Base-by-base conservation (phyloP, 2,797 vertebrate genomes). In the Oceanodroma leucorhoa region DNA sequence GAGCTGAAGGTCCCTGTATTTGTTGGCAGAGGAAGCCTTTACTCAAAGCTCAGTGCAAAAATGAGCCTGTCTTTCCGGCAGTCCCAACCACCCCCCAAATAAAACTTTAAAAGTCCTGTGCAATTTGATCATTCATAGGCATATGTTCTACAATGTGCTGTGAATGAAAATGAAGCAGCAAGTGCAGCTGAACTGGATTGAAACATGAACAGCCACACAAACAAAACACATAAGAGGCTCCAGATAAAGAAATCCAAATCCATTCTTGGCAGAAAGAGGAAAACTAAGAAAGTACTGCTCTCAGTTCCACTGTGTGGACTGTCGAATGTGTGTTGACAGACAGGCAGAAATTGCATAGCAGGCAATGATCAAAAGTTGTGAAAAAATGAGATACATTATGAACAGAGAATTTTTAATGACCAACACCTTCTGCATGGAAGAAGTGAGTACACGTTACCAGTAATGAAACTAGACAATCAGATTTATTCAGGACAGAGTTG, bases 391-490 rank as follows among this genome's bases (percentile, higher is more conserved):
- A 7, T 24, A 23, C 0, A 9, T 45, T 66, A 11, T 10, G 10
- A 73, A 43, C 14, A 12, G 24, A 51, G 11, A 40, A 22, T 76
- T 71, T 76, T 46, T 21, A 71, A 14, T n/a, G 15, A 24, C 13
- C 14, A 30, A 5, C 11, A 40, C 9, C 1, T 0, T 34, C 22
- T 29, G 1, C 34, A 29, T 3, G 20, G 12, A 79, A 50, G 9
- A 64, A 43, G 5, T 15, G 14, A 78, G 40, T 34, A 46, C 0
- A 0, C 1, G 1, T 43, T 78, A 55, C 8, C 8, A n/a, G 27
- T 36, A 22, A 46, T 7, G 3, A 7, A 83, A 29, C 20, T 11
- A 32, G 29, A 32, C 11, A 41, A 62, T 26, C 24, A 51, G 5
- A 2, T 8, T 23, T 58, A 34, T 55, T 24, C 16, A 43, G 24